These are phyloP conservation scores for Pyxicephalus adspersus DNA, from an alignment of 2,113 vertebrate species.

Conservation along the genomic window DNA sequence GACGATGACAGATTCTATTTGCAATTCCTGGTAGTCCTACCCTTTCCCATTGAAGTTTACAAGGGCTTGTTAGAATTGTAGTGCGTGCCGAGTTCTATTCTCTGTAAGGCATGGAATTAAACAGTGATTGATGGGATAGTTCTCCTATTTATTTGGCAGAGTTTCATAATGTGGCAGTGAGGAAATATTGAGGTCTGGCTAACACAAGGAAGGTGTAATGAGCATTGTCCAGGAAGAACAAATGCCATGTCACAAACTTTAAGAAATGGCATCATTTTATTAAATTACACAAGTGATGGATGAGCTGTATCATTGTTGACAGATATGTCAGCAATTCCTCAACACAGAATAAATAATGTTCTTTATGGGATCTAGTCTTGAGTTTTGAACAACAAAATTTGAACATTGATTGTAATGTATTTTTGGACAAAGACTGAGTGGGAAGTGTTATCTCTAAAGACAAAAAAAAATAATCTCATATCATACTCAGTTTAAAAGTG, in stretches of 20 bases:
- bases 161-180: constrained; percentile 54
- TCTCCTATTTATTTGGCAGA: constrained; percentile 58
- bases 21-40: constrained; percentile 20
- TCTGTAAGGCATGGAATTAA: constrained; percentile 62
- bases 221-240: constrained; percentile 58
- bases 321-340: constrained; percentile 44
- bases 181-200: constrained; percentile 47
- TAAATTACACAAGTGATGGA: constrained; percentile 39
- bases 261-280: constrained; percentile 54
- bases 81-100: constrained; percentile 3
- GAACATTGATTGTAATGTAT: constrained; percentile 26
- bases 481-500: no score
- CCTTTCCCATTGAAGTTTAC: constrained; percentile 29
- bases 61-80: constrained; percentile 37
- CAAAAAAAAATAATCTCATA: no score
- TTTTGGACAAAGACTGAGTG: not conserved
- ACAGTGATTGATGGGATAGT: constrained; percentile 64
- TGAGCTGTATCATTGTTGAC: constrained; percentile 1
- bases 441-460: no score
- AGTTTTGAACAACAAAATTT: constrained; percentile 27
- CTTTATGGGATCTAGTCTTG: constrained; percentile 34
- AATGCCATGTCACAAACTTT: constrained; percentile 34
- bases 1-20: constrained; percentile 47
- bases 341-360: constrained; percentile 49
- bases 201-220: constrained; percentile 53